Evolutionary conservation across 2,113 vertebrate species (phyloP), one percentile per base, ranked within the genome.

Genomic region (Burhinus oedicnemus): DNA sequence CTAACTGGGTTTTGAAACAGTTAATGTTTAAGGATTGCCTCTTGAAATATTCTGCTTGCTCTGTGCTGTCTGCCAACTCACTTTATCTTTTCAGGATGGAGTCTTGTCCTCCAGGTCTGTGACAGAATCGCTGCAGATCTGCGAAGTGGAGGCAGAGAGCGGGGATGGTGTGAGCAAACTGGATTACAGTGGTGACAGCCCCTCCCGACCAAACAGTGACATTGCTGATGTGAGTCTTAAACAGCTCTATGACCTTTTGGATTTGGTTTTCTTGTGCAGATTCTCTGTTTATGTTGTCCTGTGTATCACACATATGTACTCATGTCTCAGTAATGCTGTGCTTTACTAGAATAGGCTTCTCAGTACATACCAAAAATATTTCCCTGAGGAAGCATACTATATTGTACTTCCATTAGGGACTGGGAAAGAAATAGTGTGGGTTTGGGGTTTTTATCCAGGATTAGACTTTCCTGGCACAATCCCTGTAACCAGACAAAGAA

Each of bases 61-160:
- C 29, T 38, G 60, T 71, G 49, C n/a, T 75, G 55, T 60, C 9
- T 89, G 7, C 65, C n/a, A 89, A 49, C 79, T 34, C 44, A 2
- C 27, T 80, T 79, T 3, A 3, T 38, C 40, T 26, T 42, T 94
- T 84, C 78, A 98, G 98, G 98, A 98, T 47, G 98, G 98, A 87
- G 87, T 98, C 54, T 76, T 89, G 32, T 79, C 97, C 93, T 96
- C 96, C 84, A 96, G 93, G 40, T 71, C 95, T 5, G 95, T 42
- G 44, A 93, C 90, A 0, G 98, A 98, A 14, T 69, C 96, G 2
- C 89, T 98, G 96, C 97, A 98, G 93, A 97, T 98, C 95, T 97
- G 95, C n/a, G 99, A 99, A 70, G 95, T 94, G n/a, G 99, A 99
- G 87, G 92, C 98, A 57, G 98, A 98, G 80, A 93, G 97, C 42